Evolutionary conservation across 2,888 invertebrate species (phyloP).

Genomic region (Chelonus formosanus): DNA sequence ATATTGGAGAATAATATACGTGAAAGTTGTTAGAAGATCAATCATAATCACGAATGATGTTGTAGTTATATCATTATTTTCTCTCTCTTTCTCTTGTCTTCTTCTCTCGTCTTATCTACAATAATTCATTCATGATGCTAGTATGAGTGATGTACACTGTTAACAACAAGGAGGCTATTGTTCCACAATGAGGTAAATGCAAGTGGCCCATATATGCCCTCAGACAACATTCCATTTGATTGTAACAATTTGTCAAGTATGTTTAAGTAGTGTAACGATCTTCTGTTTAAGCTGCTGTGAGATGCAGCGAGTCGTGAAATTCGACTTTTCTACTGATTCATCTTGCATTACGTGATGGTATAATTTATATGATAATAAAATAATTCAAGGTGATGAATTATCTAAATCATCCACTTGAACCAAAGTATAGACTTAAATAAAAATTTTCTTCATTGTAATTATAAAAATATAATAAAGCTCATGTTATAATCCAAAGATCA

Average conservation of each 20-base stretch:
- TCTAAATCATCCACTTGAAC: slow-evolving; percentile 11
- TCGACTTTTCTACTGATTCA: slow-evolving; percentile 3
- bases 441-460: background rate
- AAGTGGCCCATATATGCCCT: slow-evolving; percentile 5
- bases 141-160: slow-evolving; percentile 1
- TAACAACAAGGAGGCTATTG: slow-evolving; percentile 11
- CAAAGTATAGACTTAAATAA: background rate
- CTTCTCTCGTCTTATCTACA: background rate
- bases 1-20: too few relatives aligned
- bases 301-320: slow-evolving; percentile 25
- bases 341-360: background rate
- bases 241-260: slow-evolving; percentile 17
- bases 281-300: background rate
- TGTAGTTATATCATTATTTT: too few relatives aligned
- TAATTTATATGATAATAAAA: slow-evolving; percentile 11
- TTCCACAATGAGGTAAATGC: slow-evolving; percentile 19
- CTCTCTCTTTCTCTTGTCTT: too few relatives aligned
- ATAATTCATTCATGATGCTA: background rate
- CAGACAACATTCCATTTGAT: slow-evolving; percentile 2
- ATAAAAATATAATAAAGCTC: too few relatives aligned
- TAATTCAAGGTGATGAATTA: slow-evolving; percentile 27
- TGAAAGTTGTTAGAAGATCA: too few relatives aligned
- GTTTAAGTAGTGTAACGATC: slow-evolving; percentile 3
- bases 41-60: too few relatives aligned
- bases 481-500: too few relatives aligned